Conservation (phyloP, 2,888 invertebrate species). For the Coremacera marginata region DNA sequence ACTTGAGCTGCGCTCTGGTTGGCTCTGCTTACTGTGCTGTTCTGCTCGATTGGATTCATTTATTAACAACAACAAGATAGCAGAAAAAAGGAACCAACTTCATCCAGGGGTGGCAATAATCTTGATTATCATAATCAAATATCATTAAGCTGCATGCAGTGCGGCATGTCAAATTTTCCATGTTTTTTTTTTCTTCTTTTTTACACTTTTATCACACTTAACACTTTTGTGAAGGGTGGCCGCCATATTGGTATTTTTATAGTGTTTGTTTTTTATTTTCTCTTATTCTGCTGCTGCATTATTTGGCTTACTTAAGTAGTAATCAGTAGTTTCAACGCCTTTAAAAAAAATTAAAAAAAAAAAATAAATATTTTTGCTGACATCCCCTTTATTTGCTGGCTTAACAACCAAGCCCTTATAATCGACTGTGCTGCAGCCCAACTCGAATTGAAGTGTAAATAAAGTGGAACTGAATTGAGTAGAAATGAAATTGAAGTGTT, state of each 20-base stretch:
- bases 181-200: background rate
- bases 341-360: background rate
- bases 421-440: background rate
- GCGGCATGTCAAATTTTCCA: slow-evolving; percentile 4
- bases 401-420: background rate
- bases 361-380: background rate
- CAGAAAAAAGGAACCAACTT: background rate
- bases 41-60: slow-evolving; percentile 26
- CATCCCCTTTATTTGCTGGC: background rate
- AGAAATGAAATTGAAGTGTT: slow-evolving; percentile 31
- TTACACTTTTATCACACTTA: slow-evolving; percentile 1
- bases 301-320: slow-evolving; percentile 21
- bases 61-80: slow-evolving; percentile 16
- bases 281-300: background rate
- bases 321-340: background rate
- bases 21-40: background rate
- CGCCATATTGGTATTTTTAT: slow-evolving; percentile 24
- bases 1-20: slow-evolving; percentile 34
- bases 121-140: slow-evolving; percentile 37
- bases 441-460: slow-evolving; percentile 18
- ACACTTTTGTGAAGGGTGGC: slow-evolving; percentile 25
- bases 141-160: slow-evolving; percentile 19
- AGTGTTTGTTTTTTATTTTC: background rate
- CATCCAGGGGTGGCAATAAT: slow-evolving; percentile 24
- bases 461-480: slow-evolving; percentile 25